Evolutionary conservation across 1,140 invertebrate species (phyloP).

Genomic region (Laupala kohalensis): DNA sequence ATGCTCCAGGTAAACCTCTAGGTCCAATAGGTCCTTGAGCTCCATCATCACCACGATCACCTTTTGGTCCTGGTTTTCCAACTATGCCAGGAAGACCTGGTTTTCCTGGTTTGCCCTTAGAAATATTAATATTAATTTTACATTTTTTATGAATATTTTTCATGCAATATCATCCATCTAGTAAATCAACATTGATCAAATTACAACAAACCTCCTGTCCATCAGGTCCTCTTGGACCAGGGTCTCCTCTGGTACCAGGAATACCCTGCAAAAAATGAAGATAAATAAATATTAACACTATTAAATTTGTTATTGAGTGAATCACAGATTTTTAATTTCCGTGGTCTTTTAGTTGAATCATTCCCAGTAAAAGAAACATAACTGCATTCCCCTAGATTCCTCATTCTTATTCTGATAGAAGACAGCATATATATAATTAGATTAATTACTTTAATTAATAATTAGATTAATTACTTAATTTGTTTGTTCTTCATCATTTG

Average conservation of each 20-base stretch:
- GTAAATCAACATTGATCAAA: not conserved
- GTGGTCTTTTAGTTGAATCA: too few relatives aligned
- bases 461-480: too few relatives aligned
- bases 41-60: slow-evolving; percentile 33
- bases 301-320: too few relatives aligned
- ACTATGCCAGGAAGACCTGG: slow-evolving; percentile 22
- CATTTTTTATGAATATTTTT: not conserved
- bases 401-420: too few relatives aligned
- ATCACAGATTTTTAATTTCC: too few relatives aligned
- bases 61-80: slow-evolving; percentile 28
- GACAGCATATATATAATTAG: too few relatives aligned
- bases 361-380: too few relatives aligned
- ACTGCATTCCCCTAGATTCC: too few relatives aligned
- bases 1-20: slow-evolving; percentile 25
- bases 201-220: slow-evolving; percentile 20
- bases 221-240: slow-evolving; percentile 24
- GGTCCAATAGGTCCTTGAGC: slow-evolving; percentile 28
- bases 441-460: too few relatives aligned
- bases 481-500: too few relatives aligned
- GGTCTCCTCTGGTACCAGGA: slow-evolving; percentile 23
- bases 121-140: slow-evolving; percentile 1
- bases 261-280: slow-evolving; percentile 20
- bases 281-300: not conserved
- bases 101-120: slow-evolving; percentile 26
- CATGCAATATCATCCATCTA: not conserved